These are phyloP conservation scores for Hyles vespertilio DNA, from an alignment of 1,140 invertebrate species.

Conservation along the genomic window DNA sequence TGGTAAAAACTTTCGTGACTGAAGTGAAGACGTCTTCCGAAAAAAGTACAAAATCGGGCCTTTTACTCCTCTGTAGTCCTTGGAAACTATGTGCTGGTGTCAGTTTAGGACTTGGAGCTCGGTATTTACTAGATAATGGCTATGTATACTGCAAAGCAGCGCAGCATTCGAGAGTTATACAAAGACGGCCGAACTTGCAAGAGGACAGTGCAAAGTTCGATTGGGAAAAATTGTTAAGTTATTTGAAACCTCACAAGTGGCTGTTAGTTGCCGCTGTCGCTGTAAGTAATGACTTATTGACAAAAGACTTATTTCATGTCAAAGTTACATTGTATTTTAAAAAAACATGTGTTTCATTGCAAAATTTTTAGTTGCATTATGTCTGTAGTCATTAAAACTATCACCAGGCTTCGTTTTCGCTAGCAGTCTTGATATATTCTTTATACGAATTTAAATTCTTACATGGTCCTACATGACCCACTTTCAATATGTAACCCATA, in stretches of 20 bases:
- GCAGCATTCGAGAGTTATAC: slow-evolving; percentile 43
- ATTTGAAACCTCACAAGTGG: slow-evolving; percentile 58
- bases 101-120: slow-evolving; percentile 55
- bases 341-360: too few species aligned
- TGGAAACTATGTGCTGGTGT: slow-evolving; percentile 65
- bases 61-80: slow-evolving; percentile 47
- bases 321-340: too few species aligned
- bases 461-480: too few species aligned
- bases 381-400: too few species aligned
- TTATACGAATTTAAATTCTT: too few species aligned
- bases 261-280: slow-evolving; percentile 53
- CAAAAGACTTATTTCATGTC: too few species aligned
- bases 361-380: too few species aligned
- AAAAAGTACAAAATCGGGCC: slow-evolving; percentile 39
- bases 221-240: slow-evolving; percentile 54
- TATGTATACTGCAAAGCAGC: slow-evolving; percentile 52
- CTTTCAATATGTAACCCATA: too few species aligned
- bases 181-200: slow-evolving; percentile 50
- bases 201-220: slow-evolving; percentile 66
- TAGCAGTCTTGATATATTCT: too few species aligned
- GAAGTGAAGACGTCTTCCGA: slow-evolving; percentile 38
- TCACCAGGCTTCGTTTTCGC: too few species aligned
- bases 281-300: slow-evolving; percentile 36
- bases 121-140: slow-evolving; percentile 43
- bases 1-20: slow-evolving; percentile 44